Conservation (phyloP, 2,888 invertebrate genomes). For the Pelosia muscerda region DNA sequence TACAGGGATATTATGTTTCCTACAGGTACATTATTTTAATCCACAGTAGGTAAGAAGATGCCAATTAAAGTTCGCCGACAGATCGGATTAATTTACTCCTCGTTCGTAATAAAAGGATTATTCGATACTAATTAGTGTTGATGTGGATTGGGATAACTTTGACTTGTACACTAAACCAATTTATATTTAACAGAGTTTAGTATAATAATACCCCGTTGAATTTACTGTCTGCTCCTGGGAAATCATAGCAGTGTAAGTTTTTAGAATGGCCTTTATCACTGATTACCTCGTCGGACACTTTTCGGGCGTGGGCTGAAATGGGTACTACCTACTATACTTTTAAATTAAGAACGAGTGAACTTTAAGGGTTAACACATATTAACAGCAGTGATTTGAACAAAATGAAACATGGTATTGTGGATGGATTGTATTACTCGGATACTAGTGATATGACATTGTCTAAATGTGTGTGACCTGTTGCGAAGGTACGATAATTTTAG, state of each 20-base stretch:
- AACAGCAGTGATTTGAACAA: no score
- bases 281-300: background rate
- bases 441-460: no score
- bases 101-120: slow-evolving; percentile 40
- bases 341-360: no score
- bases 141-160: slow-evolving; percentile 16
- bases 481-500: no score
- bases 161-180: background rate
- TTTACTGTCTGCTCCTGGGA: background rate
- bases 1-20: slow-evolving; percentile 10
- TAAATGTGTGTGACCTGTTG: no score
- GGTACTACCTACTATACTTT: no score
- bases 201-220: background rate
- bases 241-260: background rate
- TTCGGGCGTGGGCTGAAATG: no score
- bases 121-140: slow-evolving; percentile 32
- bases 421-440: no score
- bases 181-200: background rate
- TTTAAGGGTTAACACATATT: no score
- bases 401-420: no score
- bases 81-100: slow-evolving; percentile 55
- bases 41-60: slow-evolving; percentile 50
- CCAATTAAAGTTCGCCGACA: slow-evolving; percentile 54
- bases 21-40: slow-evolving; percentile 28
- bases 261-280: background rate